These are phyloP conservation scores for Cydia strobilella DNA, from an alignment of 1,140 invertebrate genomes.

Conservation along the genomic window DNA sequence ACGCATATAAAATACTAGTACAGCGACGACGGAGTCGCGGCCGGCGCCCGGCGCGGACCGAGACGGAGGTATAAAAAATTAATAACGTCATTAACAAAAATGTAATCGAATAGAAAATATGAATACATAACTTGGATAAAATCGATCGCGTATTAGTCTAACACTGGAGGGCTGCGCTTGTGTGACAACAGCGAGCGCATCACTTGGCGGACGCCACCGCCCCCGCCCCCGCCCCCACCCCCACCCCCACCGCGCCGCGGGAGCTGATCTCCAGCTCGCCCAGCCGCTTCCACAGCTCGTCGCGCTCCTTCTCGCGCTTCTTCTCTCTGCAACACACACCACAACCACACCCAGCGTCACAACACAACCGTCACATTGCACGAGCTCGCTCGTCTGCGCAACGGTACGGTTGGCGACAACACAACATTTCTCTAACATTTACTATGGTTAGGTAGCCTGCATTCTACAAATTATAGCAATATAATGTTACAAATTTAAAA, in stretches of 20 bases:
- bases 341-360: constrained; percentile 33
- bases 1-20: constrained; percentile 71
- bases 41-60: constrained; percentile 37
- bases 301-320: constrained; percentile 95
- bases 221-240: too few species aligned
- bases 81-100: constrained; percentile 75
- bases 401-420: too few species aligned
- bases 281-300: constrained; percentile 96
- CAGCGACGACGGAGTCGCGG: constrained; percentile 48
- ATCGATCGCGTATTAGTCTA: constrained; percentile 60
- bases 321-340: constrained; percentile 86
- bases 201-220: constrained; percentile 39
- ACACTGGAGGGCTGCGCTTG: constrained; percentile 50
- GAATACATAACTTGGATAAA: constrained; percentile 71
- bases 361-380: too few species aligned
- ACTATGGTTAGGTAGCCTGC: too few species aligned
- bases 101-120: constrained; percentile 76
- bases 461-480: too few species aligned
- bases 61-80: constrained; percentile 66
- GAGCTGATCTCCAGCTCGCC: constrained; percentile 89
- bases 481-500: too few species aligned
- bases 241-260: constrained; percentile 52
- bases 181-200: constrained; percentile 32
- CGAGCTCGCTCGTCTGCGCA: too few species aligned
- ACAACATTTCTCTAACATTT: too few species aligned